These are phyloP conservation scores for Argopecten irradians DNA, from an alignment of 1,140 invertebrate species.

Conservation along the genomic window DNA sequence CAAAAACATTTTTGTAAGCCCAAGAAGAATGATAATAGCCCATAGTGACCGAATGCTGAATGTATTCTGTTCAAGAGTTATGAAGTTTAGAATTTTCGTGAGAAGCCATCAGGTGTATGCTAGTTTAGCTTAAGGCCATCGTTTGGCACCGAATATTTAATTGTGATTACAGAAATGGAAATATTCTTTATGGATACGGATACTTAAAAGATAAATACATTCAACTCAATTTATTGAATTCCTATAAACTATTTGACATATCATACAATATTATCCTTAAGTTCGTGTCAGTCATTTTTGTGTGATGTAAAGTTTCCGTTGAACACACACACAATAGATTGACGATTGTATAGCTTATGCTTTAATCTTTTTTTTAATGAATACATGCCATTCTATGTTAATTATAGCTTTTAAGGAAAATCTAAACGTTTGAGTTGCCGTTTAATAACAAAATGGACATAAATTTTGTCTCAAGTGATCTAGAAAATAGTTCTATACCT, in stretches of 20 bases:
- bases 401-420: neutral
- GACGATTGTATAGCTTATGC: neutral
- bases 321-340: neutral
- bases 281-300: neutral
- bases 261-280: neutral
- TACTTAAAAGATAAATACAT: neutral
- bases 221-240: constrained; percentile 13
- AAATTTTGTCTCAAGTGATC: neutral
- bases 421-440: neutral
- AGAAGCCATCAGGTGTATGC: neutral
- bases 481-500: neutral
- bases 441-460: neutral
- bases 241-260: neutral
- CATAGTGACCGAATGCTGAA: neutral
- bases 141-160: neutral
- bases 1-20: neutral
- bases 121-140: neutral
- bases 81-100: neutral
- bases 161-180: neutral
- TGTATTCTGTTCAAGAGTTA: neutral
- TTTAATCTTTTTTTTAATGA: neutral
- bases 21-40: neutral
- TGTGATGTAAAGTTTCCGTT: neutral
- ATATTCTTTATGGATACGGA: neutral
- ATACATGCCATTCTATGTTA: neutral